Percentiles rank a stretch among this genome's conserved stretches.
These are phyloP conservation scores for Pipistrellus nathusii DNA, from an alignment of 2,797 vertebrate genomes.

Conservation along the genomic window DNA sequence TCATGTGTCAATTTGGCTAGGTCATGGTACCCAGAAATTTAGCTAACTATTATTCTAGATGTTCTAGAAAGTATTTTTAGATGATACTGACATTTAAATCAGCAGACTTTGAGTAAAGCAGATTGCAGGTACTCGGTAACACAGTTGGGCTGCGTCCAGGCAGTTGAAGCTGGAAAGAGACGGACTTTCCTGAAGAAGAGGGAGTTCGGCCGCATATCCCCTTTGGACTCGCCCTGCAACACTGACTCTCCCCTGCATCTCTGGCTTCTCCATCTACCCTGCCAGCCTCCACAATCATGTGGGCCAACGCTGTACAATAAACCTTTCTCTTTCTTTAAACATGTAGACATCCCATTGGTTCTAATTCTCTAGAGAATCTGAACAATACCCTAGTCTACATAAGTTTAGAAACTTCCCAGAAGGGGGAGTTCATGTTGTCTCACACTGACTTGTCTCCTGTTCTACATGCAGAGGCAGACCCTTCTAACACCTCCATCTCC, in stretches of 20 bases:
- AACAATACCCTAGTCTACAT: background rate
- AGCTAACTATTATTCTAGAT: background rate
- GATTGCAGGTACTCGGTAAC: background rate
- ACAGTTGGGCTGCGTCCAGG: background rate
- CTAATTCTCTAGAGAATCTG: background rate
- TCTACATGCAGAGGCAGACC: background rate
- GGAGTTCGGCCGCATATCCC: background rate
- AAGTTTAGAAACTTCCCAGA: background rate
- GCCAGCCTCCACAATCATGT: background rate
- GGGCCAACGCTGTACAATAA: background rate
- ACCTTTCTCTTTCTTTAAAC: background rate
- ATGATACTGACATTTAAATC: background rate
- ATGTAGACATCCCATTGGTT: background rate
- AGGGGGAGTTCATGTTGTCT: background rate
- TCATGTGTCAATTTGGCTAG: background rate
- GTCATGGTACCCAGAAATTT: background rate
- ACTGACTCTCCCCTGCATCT: background rate
- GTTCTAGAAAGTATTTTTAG: slow-evolving; percentile 1
- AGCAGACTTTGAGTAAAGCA: background rate
- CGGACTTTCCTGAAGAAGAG: background rate
- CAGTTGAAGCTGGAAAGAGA: background rate
- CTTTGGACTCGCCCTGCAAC: background rate
- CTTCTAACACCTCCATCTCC: background rate
- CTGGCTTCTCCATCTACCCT: background rate
- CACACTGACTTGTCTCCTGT: no score